Percentiles rank a stretch among this genome's conserved stretches.
Evolutionary conservation across 2,113 vertebrate genomes (phyloP).

Genomic region (Cairina moschata): DNA sequence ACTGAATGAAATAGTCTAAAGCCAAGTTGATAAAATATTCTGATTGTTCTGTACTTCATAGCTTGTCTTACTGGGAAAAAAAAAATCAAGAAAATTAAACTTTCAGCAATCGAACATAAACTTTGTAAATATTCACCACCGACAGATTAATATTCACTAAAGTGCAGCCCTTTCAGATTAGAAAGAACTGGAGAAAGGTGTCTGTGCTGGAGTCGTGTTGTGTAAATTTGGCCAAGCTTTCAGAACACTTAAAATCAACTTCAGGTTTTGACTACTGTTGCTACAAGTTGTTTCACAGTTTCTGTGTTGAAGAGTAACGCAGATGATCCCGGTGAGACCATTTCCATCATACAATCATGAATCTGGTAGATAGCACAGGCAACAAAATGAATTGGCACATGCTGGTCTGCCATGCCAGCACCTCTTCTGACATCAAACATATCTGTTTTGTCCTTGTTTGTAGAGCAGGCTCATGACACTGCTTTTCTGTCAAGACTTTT

Average conservation of each 20-base stretch:
- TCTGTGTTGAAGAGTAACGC: background rate
- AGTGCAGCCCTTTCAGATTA: background rate
- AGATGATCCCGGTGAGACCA: background rate
- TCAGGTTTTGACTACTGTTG: background rate
- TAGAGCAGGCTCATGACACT: background rate
- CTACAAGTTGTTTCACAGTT: background rate
- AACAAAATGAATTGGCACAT: background rate
- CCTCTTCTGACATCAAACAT: background rate
- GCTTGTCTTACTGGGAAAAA: background rate
- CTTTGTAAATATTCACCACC: background rate
- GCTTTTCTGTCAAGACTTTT: background rate
- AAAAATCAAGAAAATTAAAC: background rate
- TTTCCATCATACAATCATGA: background rate
- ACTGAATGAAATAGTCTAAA: background rate
- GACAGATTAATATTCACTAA: background rate
- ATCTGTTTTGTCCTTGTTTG: background rate
- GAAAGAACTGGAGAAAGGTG: background rate
- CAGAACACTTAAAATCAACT: background rate
- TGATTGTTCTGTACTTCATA: background rate
- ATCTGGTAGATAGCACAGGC: background rate
- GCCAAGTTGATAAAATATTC: background rate
- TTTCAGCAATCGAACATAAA: background rate
- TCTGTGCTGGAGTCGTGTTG: background rate
- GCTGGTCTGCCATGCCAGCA: background rate
- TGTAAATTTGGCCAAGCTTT: background rate